phyloP scores from a whole-genome alignment of 2,888 invertebrate species.

The Fragum whitleyi region DNA sequence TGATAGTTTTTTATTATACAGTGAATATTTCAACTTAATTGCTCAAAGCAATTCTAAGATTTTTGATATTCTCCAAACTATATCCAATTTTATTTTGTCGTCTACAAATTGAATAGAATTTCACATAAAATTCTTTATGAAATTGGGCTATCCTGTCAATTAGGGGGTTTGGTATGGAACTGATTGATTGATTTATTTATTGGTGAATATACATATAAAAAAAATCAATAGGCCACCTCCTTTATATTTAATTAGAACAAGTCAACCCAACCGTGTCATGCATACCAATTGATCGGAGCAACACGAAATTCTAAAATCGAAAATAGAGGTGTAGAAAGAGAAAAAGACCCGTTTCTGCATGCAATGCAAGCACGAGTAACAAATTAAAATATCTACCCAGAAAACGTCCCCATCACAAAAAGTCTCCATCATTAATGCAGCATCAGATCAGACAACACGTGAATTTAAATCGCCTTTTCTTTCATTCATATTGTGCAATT shows the following conservation, averaged over 20 bases:
- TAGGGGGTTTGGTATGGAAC: no score
- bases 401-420: slow-evolving; percentile 45
- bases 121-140: no score
- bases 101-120: no score
- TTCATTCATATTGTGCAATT: slow-evolving; percentile 8
- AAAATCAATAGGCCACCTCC: not conserved
- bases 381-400: slow-evolving; percentile 33
- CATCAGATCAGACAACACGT: not conserved
- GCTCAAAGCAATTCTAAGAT: no score
- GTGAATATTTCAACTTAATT: no score
- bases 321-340: not conserved
- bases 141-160: no score
- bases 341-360: not conserved
- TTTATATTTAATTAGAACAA: not conserved
- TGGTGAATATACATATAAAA: not conserved
- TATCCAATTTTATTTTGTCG: no score
- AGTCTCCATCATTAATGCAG: slow-evolving; percentile 31
- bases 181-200: no score
- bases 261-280: not conserved
- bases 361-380: not conserved
- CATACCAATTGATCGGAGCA: not conserved
- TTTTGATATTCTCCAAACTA: no score
- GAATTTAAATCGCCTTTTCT: not conserved
- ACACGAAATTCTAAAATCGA: not conserved
- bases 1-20: no score